Evolutionary conservation across 2,888 invertebrate genomes (phyloP).

Genomic region (Smittia sp.): DNA sequence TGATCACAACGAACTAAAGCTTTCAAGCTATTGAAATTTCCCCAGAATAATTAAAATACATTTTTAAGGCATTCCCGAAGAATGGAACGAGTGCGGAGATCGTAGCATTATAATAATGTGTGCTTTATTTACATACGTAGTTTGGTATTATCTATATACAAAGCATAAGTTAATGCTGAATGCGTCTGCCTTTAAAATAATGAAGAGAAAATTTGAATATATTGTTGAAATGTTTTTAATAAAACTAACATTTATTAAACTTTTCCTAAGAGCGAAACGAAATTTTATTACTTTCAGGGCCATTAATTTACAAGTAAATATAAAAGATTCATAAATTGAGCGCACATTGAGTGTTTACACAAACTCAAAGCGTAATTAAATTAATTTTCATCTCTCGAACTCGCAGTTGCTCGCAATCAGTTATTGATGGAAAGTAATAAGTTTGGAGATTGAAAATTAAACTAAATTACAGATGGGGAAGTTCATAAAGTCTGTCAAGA

Average conservation of each 20-base stretch:
- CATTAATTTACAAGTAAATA: conserved; percentile 11
- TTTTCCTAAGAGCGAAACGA: conserved; percentile 29
- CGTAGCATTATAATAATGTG: not conserved
- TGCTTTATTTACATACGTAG: not conserved
- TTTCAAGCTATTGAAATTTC: not conserved
- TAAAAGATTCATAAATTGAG: conserved; percentile 1
- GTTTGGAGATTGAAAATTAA: too few relatives aligned
- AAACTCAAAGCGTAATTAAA: not conserved
- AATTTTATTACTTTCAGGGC: conserved; percentile 29
- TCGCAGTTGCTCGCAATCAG: too few relatives aligned
- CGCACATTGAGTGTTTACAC: not conserved
- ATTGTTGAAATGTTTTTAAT: conserved; percentile 40
- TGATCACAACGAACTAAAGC: too few relatives aligned
- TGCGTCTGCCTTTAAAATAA: not conserved
- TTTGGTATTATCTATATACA: conserved; percentile 14
- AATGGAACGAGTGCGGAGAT: not conserved
- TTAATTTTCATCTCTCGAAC: not conserved
- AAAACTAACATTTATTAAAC: conserved; percentile 35
- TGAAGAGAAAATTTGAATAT: conserved; percentile 35
- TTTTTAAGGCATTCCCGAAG: not conserved
- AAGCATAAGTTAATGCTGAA: conserved; percentile 3
- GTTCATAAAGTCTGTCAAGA: too few relatives aligned
- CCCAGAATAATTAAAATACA: not conserved
- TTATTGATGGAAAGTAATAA: too few relatives aligned
- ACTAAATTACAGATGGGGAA: too few relatives aligned